Percentiles rank a stretch among this genome's conserved stretches.
Evolutionary conservation across 2,797 vertebrate species (phyloP).

Genomic region (Notolabrus celidotus): DNA sequence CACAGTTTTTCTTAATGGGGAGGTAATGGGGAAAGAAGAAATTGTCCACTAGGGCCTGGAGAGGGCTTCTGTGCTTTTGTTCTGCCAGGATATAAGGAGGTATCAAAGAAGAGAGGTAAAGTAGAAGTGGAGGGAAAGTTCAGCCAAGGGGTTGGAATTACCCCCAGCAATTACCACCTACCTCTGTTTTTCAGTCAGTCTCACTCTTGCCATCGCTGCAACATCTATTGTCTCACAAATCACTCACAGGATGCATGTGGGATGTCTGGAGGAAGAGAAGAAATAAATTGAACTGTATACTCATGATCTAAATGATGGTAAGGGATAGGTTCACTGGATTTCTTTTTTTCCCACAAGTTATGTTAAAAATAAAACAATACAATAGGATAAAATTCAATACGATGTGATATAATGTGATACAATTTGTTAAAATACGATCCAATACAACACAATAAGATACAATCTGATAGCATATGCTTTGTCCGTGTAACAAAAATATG

Average conservation of each 20-base stretch:
- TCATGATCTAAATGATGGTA: neutral
- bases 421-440: too few species aligned
- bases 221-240: neutral
- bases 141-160: conserved; percentile 41
- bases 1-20: conserved; percentile 63
- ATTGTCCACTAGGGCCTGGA: conserved; percentile 50
- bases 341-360: too few species aligned
- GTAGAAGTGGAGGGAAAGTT: conserved; percentile 38
- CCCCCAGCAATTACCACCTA: conserved; percentile 36
- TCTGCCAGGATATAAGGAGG: conserved; percentile 52
- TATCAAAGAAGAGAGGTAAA: conserved; percentile 46
- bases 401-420: too few species aligned
- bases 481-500: too few species aligned
- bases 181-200: conserved; percentile 29
- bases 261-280: neutral
- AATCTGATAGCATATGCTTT: too few species aligned
- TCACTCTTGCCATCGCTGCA: conserved; percentile 7
- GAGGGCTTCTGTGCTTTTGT: conserved; percentile 52
- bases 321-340: too few species aligned
- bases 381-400: too few species aligned
- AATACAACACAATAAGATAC: too few species aligned
- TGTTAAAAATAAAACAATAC: too few species aligned
- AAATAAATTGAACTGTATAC: neutral
- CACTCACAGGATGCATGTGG: too few species aligned
- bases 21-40: conserved; percentile 61